These are phyloP conservation scores for Parnassius glacialis DNA, from an alignment of 2,888 invertebrate genomes.

Conservation along the genomic window DNA sequence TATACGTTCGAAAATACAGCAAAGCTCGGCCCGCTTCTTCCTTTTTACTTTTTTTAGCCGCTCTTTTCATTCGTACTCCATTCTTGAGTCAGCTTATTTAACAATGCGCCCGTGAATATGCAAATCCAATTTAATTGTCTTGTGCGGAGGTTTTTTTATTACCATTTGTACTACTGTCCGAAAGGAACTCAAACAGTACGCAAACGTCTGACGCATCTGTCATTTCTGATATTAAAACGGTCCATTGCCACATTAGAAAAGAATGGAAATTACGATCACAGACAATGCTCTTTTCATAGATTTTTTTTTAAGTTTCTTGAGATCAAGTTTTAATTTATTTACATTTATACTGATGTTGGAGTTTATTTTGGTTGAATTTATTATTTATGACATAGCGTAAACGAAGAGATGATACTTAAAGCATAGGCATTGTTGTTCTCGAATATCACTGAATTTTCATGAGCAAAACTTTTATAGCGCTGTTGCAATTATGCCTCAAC, in stretches of 20 bases:
- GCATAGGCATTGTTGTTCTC: not conserved
- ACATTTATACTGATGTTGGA: not conserved
- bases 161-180: slow-evolving; percentile 43
- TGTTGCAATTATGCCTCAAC: slow-evolving; percentile 48
- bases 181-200: slow-evolving; percentile 21
- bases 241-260: slow-evolving; percentile 54
- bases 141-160: slow-evolving; percentile 41
- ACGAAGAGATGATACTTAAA: not conserved
- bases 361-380: not conserved
- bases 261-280: slow-evolving; percentile 44
- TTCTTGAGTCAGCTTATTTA: slow-evolving; percentile 48
- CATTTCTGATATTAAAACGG: slow-evolving; percentile 71
- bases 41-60: slow-evolving; percentile 44
- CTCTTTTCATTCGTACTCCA: slow-evolving; percentile 53
- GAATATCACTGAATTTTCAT: slow-evolving; percentile 69
- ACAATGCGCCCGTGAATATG: slow-evolving; percentile 61
- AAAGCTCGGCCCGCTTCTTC: slow-evolving; percentile 31
- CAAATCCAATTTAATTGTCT: slow-evolving; percentile 71
- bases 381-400: not conserved
- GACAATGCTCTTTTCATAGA: slow-evolving; percentile 54
- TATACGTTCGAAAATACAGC: slow-evolving; percentile 65
- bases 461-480: slow-evolving; percentile 69
- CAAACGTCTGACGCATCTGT: slow-evolving; percentile 67
- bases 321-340: slow-evolving; percentile 4
- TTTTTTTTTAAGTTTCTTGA: slow-evolving; percentile 25